Evolutionary conservation across 2,888 invertebrate species (phyloP).

Genomic region (Scaptodrosophila latifasciaeformis): DNA sequence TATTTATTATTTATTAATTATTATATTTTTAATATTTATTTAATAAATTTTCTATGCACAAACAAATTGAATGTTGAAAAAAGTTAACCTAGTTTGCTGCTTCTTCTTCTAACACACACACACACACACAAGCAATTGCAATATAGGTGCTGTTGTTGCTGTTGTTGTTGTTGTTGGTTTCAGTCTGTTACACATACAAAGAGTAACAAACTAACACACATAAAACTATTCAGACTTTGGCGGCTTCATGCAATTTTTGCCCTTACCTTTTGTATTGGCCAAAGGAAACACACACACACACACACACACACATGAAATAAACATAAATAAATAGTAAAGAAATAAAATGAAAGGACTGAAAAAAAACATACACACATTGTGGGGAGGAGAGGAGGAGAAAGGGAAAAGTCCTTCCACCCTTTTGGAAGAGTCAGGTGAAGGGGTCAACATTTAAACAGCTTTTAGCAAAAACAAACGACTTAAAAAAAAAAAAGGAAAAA

Average conservation of each 20-base stretch:
- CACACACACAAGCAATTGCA: constrained; percentile 14
- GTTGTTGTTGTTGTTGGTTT: neutral
- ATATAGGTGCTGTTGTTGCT: constrained; percentile 8
- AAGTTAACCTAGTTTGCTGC: constrained; percentile 48
- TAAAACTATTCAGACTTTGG: no score
- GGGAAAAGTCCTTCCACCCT: no score
- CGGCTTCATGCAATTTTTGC: no score
- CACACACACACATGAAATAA: constrained; percentile 1
- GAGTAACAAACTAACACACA: neutral
- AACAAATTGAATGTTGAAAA: constrained; percentile 33
- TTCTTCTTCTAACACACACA: neutral
- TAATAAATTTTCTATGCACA: no score
- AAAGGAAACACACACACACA: constrained; percentile 18
- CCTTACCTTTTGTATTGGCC: constrained; percentile 1
- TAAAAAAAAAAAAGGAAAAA: neutral
- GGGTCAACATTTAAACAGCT: constrained; percentile 35
- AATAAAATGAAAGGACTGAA: constrained; percentile 19
- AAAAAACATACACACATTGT: no score
- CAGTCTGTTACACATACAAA: neutral
- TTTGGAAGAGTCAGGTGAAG: no score
- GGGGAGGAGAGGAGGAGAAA: neutral
- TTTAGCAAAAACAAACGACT: constrained; percentile 31
- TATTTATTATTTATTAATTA: no score
- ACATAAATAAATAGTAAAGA: constrained; percentile 21
- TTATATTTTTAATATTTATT: no score